Base-by-base conservation (phyloP, 2,888 invertebrate genomes). In the Noctua janthe region DNA sequence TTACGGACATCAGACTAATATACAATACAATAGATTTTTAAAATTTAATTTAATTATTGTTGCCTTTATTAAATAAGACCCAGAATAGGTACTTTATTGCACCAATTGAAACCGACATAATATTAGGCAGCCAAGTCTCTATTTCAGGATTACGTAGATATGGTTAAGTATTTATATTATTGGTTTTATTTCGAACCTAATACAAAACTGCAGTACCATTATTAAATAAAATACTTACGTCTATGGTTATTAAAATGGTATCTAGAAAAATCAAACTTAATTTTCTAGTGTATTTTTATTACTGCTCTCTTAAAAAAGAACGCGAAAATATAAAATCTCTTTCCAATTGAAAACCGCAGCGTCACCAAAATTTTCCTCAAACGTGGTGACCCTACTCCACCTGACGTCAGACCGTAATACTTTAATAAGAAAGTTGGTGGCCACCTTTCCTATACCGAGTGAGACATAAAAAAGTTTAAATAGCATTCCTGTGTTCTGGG, bases 381-480 rank as follows among this genome's bases (percentile, higher is more conserved):
- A 20, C 47, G 81, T 85, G 87, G 81, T 71, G 71, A 83, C 90
- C 90, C 90, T 90, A 81, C 81, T 80, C 77, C 92, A 92, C 91
- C 92, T 92, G 92, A 91, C 86, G 91, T 91, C 89, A 89, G 86
- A 87, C 88, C 93, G 90, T 92, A 93, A 94, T 94, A 92, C 93
- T 92, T 94, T 94, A 94, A 95, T 95, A 94, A 94, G 93, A 93
- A 95, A 96, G 94, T 96, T 95, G 91, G 88, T 86, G 87, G 87
- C 84, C 92, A 92, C 90, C 90, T 92, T 93, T 92, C 91, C 90
- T 90, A 90, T 87, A 85, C 66, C 76, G 80, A 88, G 85, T 90
- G 87, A 87, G 91, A 90, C 87, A 91, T 88, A 91, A 91, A 90
- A 91, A 91, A 94, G 92, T 92, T 92, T 91, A 89, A 91, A 93